Base-by-base conservation (phyloP, 1,140 invertebrate genomes). In the Drosophila obscura region DNA sequence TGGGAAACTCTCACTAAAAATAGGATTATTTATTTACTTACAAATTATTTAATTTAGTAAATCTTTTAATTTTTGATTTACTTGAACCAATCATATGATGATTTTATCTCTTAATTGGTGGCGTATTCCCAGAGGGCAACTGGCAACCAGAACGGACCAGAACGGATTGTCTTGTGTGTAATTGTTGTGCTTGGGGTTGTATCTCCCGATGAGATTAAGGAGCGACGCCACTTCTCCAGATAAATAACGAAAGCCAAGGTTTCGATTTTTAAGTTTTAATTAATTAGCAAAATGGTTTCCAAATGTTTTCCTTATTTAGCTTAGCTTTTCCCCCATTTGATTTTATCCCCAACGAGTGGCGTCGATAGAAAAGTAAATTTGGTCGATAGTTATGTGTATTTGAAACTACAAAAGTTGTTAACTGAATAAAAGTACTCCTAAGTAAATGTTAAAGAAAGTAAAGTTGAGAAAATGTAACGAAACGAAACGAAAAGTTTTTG, bases 341-440 rank as follows among this genome's bases (percentile, higher is more conserved):
- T 69, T 69, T 16, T 2, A 3, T 26, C 13, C 39, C 60, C 16
- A 2, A 0, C 41, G 28, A 44, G 35, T 41, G 66, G 51, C 66
- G 67, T 58, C 67, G 67, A 49, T 66, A 8, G 48, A 56, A n/a
- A 49, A 49, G 48, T 7, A 62, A 73, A 82, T 80, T 83, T 83
- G 79, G 79, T 82, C 79, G 74, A 59, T 74, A 82, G 74, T 82
- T 82, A 74, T 82, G 74, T 39, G 35, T 39, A 13, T 82, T 69
- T 80, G 77, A 77, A 84, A 69, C 77, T 74, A 24, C 22, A 24
- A 4, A 87, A 81, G 81, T 85, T 85, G 82, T 85, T 87, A 85
- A 85, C 82, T 87, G 82, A 75, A 75, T 74, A 84, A 85, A 87
- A 73, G 81, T 84, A 85, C 58, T 73, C 77, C 64, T 77, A 84